Conservation (phyloP, 2,888 invertebrate genomes). For the Philonicus albiceps region DNA sequence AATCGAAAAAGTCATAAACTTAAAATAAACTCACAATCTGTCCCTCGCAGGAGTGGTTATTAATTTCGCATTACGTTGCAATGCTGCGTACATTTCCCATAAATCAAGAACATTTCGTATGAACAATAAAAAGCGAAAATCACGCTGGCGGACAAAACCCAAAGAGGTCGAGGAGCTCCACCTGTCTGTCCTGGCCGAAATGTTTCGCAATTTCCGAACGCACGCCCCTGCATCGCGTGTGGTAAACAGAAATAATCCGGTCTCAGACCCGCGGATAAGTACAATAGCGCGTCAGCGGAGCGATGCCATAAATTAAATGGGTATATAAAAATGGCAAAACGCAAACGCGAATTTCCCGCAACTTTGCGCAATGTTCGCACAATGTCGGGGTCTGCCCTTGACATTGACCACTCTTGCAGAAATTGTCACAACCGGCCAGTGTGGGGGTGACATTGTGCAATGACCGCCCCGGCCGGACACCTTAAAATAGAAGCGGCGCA, state of each 20-base stretch:
- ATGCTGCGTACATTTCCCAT: not conserved
- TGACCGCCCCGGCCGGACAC: not conserved
- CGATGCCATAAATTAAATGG: not conserved
- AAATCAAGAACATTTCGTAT: not conserved
- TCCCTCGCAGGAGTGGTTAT: not conserved
- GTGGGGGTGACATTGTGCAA: not conserved
- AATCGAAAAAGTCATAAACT: not conserved
- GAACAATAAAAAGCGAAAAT: not conserved
- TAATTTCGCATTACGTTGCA: not conserved
- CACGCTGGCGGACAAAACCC: not conserved
- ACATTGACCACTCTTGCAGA: constrained; percentile 30
- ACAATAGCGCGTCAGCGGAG: not conserved
- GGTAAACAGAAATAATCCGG: not conserved
- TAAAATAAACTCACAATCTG: not conserved
- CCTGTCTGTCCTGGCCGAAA: not conserved
- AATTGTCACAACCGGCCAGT: not conserved
- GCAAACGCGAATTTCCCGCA: not conserved
- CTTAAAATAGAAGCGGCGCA: not conserved
- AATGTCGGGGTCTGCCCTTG: not conserved
- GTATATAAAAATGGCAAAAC: not conserved
- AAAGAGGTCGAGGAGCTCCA: not conserved
- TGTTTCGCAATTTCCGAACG: not conserved
- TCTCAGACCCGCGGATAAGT: not conserved
- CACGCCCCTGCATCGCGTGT: not conserved
- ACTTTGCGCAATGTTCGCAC: not conserved